A percentile compares a stretch with the other conserved stretches of the same genome.
Conservation (phyloP, 2,888 invertebrate species). For the Halictus ligatus region DNA sequence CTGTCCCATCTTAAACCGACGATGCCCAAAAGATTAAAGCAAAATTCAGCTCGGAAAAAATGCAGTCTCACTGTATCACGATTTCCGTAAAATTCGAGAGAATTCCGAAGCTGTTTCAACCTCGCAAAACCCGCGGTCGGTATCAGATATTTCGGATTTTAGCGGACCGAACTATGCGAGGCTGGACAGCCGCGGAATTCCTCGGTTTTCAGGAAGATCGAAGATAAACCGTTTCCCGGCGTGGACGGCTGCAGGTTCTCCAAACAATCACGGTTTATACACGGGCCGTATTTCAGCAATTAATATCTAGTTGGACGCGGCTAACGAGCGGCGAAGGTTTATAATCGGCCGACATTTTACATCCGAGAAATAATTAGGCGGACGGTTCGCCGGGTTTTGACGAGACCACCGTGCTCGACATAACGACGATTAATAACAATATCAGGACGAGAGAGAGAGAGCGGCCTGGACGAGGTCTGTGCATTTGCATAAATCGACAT, state of each 20-base stretch:
- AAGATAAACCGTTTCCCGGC: neutral
- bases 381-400: constrained; percentile 24
- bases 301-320: constrained; percentile 4
- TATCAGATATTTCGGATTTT: too few relatives aligned
- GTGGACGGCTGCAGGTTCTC: neutral
- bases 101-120: too few relatives aligned
- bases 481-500: constrained; percentile 65
- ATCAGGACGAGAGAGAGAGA: constrained; percentile 12
- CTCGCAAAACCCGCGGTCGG: too few relatives aligned
- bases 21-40: too few relatives aligned
- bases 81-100: too few relatives aligned
- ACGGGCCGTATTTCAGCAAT: neutral
- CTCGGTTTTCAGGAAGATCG: neutral
- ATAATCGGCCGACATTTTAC: constrained; percentile 31
- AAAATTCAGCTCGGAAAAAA: too few relatives aligned
- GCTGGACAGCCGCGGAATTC: neutral
- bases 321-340: constrained; percentile 9
- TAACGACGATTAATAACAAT: constrained; percentile 64
- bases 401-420: constrained; percentile 65
- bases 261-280: neutral
- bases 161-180: too few relatives aligned
- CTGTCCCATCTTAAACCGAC: too few relatives aligned
- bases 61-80: too few relatives aligned
- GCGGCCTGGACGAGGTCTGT: constrained; percentile 11
- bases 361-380: constrained; percentile 46